Evolutionary conservation across 2,797 vertebrate species (phyloP), one percentile per base, ranked within the genome.

Genomic region (Platalea minor): DNA sequence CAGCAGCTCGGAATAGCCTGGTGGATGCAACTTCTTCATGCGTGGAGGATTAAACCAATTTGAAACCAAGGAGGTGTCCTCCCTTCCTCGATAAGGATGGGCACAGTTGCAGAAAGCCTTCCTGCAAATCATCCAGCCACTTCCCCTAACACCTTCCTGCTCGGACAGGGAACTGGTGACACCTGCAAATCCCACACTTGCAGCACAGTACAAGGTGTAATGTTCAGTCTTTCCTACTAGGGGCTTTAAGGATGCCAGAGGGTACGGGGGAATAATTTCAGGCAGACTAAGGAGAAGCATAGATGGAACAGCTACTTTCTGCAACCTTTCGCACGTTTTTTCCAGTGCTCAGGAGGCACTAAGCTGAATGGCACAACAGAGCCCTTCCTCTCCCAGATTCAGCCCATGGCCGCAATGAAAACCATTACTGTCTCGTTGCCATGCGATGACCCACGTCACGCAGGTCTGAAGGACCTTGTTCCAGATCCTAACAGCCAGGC

Each of bases 371-470:
- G 48, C 50, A 67, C 14, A 81, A 41, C 16, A 61, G 17, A 91
- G 29, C 18, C 82, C 18, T 24, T 82, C 59, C n/a, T 56, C 64
- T 79, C 39, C 23, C 41, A 29, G 35, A n/a, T 65, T 56, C 51
- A 70, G n/a, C 64, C 59, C 28, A 8, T 2, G 7, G 72, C 19
- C 35, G 17, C 57, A 74, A 28, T 9, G 43, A 74, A 83, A 88
- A 10, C 25, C 53, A 21, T 51, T 82, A 28, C 64, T 70, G 48
- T 15, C 35, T 64, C 50, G 37, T 2, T 81, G 73, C 41, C 69
- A 16, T 5, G 5, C 2, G 1, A 13, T 45, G 50, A 92, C 12
- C 29, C 20, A 19, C 33, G 29, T 3, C 3, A 7, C 3, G 0
- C 0, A 0, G 17, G 39, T 48, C 59, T 89, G 59, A 82, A 70